Evolutionary conservation across 2,888 invertebrate species (phyloP), one percentile per base, ranked within the genome.

Genomic region (Synergus laeviventris): DNA sequence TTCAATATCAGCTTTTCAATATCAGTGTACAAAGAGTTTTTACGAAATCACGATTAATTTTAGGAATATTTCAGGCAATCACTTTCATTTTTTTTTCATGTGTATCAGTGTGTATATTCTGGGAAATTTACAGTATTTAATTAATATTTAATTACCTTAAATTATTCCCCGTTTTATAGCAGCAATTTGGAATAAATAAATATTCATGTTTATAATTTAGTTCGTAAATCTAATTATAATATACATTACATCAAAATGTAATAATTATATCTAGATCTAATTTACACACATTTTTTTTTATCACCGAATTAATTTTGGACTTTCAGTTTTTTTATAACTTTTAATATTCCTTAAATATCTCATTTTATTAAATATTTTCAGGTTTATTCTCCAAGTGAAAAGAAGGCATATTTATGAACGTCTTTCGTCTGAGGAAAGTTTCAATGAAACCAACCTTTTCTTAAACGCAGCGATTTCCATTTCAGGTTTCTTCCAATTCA

Each of bases 401-500:
- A 62, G 38, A 62, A 62, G 62, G 18, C 54, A 54, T 18, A 12
- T 62, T n/a, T 38, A 36, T 62, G 62, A 18, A 18, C 9, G 18
- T 54, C 18, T 16, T 54, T 54, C 18, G 11, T 9, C 18, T 18
- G 2, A 18, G 18, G 9, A 54, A n/a, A 54, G 18, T n/a, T 9
- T 54, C 18, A n/a, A 36, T 14, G 31, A 18, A 70, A 31, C 36
- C 31, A 49, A 70, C 11, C 38, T 62, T 11, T 62, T 38, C 11
- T 62, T 62, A 18, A 38, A 11, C 38, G 62, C 11, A 38, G 18
- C 18, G 18, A 38, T 54, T 70, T 49, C 49, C 45, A 45, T 70
- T 36, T 49, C 31, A 49, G 49, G 9, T 49, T 70, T 49, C 70
- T 31, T 70, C 31, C 31, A 70, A 54, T 70, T 49, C 36, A 49